phyloP scores from a whole-genome alignment of 30 jellyfish, hydroid and myxozoan species.

The Pelagia noctiluca region DNA sequence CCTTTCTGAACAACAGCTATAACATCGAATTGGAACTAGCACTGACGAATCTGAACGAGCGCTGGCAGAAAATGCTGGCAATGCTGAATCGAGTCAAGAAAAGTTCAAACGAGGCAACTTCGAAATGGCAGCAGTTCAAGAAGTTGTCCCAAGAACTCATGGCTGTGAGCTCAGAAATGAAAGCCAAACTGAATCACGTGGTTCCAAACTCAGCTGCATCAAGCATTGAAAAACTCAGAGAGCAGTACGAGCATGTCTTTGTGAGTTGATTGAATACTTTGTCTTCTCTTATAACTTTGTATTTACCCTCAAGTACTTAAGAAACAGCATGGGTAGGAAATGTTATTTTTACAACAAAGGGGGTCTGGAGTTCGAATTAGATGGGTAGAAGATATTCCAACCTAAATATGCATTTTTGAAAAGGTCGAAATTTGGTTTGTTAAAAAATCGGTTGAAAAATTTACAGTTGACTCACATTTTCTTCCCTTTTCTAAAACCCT shows the following conservation, averaged over 20 bases:
- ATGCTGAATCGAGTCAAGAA: slow-evolving; percentile 42
- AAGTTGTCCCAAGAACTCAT: slow-evolving; percentile 62
- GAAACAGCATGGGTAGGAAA: no score
- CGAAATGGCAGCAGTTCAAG: slow-evolving; percentile 70
- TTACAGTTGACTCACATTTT: no score
- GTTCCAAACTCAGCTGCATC: slow-evolving; percentile 44
- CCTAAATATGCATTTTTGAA: no score
- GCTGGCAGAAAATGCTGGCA: slow-evolving; percentile 60
- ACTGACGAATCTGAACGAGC: slow-evolving; percentile 45
- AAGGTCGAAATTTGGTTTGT: no score
- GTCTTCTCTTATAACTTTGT: no score
- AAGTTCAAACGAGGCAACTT: slow-evolving; percentile 23
- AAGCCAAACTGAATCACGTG: slow-evolving; percentile 9
- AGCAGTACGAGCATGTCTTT: slow-evolving; percentile 65
- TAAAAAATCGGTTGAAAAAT: no score
- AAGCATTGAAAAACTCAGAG: slow-evolving; percentile 74
- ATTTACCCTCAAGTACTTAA: not conserved
- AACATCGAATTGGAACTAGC: slow-evolving; percentile 74
- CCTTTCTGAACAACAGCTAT: slow-evolving; percentile 30
- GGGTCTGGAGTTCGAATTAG: no score
- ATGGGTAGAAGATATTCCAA: no score
- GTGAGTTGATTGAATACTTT: slow-evolving; percentile 70
- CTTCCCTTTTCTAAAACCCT: no score
- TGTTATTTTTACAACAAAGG: no score
- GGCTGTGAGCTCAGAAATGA: slow-evolving; percentile 57